Base-by-base conservation (phyloP, 2,113 vertebrate genomes). In the Corydoras sp. region DNA sequence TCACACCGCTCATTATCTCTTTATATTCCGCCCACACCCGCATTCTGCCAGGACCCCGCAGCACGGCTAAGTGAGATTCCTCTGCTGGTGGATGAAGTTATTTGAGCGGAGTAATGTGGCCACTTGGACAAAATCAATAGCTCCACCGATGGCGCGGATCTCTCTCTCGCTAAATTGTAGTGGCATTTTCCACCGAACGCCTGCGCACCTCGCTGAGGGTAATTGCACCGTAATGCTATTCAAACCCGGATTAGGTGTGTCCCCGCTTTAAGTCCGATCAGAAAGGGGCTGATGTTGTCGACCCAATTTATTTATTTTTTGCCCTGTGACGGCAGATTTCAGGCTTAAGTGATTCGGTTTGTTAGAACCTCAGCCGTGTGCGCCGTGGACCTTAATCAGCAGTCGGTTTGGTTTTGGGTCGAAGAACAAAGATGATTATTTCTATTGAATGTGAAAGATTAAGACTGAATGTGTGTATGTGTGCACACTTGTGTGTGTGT, bases 21-120 rank as follows among this genome's bases (percentile, higher is more conserved):
- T 15, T 30, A n/a, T n/a, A 14, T 9, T 5, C 10, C 43, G 7
- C 10, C 31, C 61, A 55, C 65, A 61, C 48, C 5, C 9, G 3
- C 35, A 49, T 54, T 58, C 30, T 32, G n/a, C 8, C 54, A 60
- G 51, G 12, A 62, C 64, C 71, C 62, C 62, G 11, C n/a, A 62
- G 8, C 18, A 3, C 2, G 3, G 4, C 29, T 48, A 67, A n/a
- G 58, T 56, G 60, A 65, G 55, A 62, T 68, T 65, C 58, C 51
- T 62, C 15, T 68, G 3, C 51, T 62, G 54, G 65, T 55, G 51
- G 56, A 49, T 62, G 72, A 56, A 62, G 50, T 73, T 74, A 62
- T 74, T 58, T 55, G 18, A 30, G 13, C 10, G 50, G 58, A 62
- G 67, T 62, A 62, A 55, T 43, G 66, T 59, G 3, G 43, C 62